Conservation (phyloP, 2,888 invertebrate species). For the Thecophora atra region DNA sequence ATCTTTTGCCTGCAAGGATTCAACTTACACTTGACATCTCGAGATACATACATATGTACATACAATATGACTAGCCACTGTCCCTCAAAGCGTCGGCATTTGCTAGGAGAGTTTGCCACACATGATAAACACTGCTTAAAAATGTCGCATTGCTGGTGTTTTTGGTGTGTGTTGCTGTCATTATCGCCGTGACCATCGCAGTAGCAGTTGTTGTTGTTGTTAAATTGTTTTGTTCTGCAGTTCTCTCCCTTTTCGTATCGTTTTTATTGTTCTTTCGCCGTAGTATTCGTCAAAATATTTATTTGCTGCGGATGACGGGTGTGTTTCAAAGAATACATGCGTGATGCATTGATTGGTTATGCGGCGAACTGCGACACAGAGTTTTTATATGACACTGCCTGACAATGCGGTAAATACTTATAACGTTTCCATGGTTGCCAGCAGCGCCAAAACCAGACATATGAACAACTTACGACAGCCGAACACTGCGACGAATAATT, state of each 20-base stretch:
- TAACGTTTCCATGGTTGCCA: too few species aligned
- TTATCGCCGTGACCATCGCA: not conserved
- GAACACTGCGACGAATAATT: too few species aligned
- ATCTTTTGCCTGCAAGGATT: not conserved
- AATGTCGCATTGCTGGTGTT: constrained; percentile 64
- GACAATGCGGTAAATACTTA: constrained; percentile 33
- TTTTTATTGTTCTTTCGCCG: not conserved
- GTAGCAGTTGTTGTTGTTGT: constrained; percentile 18
- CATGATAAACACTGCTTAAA: constrained; percentile 44
- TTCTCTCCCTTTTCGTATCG: constrained; percentile 12
- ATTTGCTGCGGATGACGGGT: constrained; percentile 18
- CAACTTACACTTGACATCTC: constrained; percentile 13
- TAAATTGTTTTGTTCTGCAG: constrained; percentile 22
- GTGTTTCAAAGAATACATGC: constrained; percentile 27
- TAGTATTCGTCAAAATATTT: constrained; percentile 11
- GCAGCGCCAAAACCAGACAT: too few species aligned
- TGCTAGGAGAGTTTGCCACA: too few species aligned
- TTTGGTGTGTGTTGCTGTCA: too few species aligned
- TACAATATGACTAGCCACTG: too few species aligned
- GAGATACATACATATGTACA: too few species aligned
- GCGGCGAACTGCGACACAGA: constrained; percentile 31
- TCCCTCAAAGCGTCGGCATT: not conserved
- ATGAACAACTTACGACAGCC: too few species aligned
- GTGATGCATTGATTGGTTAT: constrained; percentile 33
- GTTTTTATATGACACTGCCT: constrained; percentile 28